These are phyloP conservation scores for Hydrolagus affinis DNA, from an alignment of 2,113 vertebrate species.

Conservation along the genomic window DNA sequence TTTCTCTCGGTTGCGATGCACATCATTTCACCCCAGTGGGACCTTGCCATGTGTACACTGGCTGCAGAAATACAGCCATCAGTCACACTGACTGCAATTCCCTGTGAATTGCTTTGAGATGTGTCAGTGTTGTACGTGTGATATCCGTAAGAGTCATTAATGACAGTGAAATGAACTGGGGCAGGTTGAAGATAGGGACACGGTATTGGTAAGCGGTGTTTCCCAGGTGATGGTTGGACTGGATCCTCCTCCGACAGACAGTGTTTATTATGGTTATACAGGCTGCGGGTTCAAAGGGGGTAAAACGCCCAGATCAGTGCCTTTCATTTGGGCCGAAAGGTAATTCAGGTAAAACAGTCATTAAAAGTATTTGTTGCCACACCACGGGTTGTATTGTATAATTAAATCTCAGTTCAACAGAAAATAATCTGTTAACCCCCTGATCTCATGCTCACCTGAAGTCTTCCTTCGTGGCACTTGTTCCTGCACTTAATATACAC, in stretches of 20 bases:
- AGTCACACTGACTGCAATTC: too few relatives aligned
- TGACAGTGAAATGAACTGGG: not conserved
- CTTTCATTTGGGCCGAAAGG: not conserved
- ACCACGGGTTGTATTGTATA: not conserved
- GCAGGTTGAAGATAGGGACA: too few relatives aligned
- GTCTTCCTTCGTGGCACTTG: not conserved
- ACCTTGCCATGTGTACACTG: too few relatives aligned
- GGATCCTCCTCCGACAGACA: not conserved
- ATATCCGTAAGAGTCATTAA: not conserved
- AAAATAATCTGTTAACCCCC: constrained; percentile 20
- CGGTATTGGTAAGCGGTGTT: not conserved
- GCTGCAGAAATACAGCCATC: too few relatives aligned
- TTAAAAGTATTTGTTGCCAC: constrained; percentile 14
- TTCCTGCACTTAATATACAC: too few relatives aligned
- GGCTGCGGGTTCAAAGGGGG: not conserved
- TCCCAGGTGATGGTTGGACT: not conserved
- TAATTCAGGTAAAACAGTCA: constrained; percentile 19
- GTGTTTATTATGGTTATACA: not conserved
- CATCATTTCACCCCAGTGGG: too few relatives aligned
- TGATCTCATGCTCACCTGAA: constrained; percentile 8
- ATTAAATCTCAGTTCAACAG: constrained; percentile 15
- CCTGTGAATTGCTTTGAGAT: too few relatives aligned
- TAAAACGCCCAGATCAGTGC: not conserved
- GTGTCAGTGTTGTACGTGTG: too few relatives aligned
- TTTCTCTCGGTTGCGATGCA: not conserved